phyloP scores from a whole-genome alignment of 2,797 vertebrate genomes.

The Cuculus canorus region DNA sequence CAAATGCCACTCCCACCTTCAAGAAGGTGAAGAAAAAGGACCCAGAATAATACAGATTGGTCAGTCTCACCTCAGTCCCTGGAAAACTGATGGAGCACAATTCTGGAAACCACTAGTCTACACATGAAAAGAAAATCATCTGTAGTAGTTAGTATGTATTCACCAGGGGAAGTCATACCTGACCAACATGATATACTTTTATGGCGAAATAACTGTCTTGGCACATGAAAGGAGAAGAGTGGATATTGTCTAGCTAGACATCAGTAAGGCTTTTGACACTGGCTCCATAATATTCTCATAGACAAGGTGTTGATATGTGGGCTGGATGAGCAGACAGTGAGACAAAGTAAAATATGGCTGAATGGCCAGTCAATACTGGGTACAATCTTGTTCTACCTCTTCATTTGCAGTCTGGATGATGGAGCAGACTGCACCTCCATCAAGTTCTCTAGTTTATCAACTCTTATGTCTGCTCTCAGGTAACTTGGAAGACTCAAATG shows the following conservation, averaged over 20 bases:
- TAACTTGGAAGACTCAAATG: not conserved
- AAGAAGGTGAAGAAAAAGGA: not conserved
- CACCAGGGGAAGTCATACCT: not conserved
- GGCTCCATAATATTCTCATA: not conserved
- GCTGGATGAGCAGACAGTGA: not conserved
- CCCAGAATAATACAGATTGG: not conserved
- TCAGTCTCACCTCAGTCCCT: fast-evolving
- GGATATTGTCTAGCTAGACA: not conserved
- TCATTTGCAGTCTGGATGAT: not conserved
- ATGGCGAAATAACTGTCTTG: not conserved
- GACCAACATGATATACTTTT: not conserved
- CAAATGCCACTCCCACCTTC: not conserved
- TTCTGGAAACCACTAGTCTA: not conserved
- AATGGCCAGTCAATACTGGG: not conserved
- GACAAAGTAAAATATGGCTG: too few species aligned
- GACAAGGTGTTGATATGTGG: not conserved
- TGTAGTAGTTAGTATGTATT: not conserved
- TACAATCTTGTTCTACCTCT: not conserved
- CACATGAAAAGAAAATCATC: not conserved
- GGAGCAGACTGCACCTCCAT: not conserved
- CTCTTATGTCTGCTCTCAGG: not conserved
- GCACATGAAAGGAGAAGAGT: too few species aligned
- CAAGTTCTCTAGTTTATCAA: not conserved
- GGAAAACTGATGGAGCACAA: not conserved
- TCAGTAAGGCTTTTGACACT: not conserved